A percentile compares a stretch with the other conserved stretches of the same genome.
phyloP scores from a whole-genome alignment of 2,797 vertebrate species.

The Silurus aristotelis region DNA sequence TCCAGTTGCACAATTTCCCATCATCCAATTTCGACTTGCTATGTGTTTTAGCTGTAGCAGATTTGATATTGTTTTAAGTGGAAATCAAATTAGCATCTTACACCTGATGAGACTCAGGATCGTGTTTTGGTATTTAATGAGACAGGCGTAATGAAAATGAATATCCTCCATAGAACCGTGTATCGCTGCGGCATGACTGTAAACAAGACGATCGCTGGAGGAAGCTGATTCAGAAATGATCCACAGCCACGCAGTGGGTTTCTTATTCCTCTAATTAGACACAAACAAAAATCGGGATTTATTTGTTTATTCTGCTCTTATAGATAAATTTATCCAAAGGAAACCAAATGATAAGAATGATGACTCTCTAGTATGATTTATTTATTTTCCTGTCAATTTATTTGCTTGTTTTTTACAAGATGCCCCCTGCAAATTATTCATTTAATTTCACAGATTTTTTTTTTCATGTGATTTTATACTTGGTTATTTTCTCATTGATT shows the following conservation, averaged over 20 bases:
- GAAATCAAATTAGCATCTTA: constrained; percentile 28
- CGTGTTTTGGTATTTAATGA: constrained; percentile 32
- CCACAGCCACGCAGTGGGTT: background rate
- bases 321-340: background rate
- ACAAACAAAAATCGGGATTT: background rate
- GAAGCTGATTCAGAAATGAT: constrained; percentile 8
- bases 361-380: background rate
- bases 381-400: background rate
- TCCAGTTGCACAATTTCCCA: background rate
- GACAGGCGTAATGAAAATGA: constrained; percentile 30
- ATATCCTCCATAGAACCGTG: background rate
- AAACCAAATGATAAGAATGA: background rate
- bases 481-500: too few species aligned
- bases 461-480: background rate
- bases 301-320: background rate
- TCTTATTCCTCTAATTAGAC: background rate
- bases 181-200: background rate
- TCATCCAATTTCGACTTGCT: background rate
- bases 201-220: constrained; percentile 23
- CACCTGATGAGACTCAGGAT: constrained; percentile 24
- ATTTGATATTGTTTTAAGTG: constrained; percentile 10
- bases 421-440: background rate
- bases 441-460: too few species aligned
- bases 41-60: background rate
- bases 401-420: background rate